Conservation (phyloP, 2,797 vertebrate species). For the Alfaro cultratus region DNA sequence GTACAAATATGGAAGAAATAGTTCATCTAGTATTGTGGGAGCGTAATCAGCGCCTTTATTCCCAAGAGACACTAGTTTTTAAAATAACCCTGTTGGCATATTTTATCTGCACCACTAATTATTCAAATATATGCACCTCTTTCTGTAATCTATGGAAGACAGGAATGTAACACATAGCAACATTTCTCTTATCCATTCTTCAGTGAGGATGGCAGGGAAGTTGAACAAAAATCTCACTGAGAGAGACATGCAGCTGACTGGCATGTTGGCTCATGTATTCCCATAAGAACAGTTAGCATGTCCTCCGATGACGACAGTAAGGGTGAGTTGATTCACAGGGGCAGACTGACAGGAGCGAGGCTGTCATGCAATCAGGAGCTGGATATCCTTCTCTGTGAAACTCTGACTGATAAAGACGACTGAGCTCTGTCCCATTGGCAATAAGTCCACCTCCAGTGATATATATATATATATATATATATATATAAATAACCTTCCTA, state of each 20-base stretch:
- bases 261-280: neutral
- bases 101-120: neutral
- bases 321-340: too few species aligned
- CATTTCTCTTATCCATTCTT: neutral
- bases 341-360: too few species aligned
- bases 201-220: neutral
- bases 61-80: neutral
- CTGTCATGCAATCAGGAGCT: neutral
- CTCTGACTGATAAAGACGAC: neutral
- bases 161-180: neutral
- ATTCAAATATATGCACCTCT: neutral
- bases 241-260: neutral
- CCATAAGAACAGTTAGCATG: neutral
- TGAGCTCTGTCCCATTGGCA: neutral
- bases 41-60: neutral
- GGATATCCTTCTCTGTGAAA: neutral
- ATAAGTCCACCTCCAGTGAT: neutral
- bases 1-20: neutral
- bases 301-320: too few species aligned
- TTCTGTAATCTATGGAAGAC: neutral
- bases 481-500: neutral
- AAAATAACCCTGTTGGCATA: neutral
- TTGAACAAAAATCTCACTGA: neutral
- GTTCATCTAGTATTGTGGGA: neutral
- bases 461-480: too few species aligned